These are phyloP conservation scores for Ctenochaetus hawaiiensis DNA, from an alignment of 2,797 vertebrate species.

Conservation along the genomic window DNA sequence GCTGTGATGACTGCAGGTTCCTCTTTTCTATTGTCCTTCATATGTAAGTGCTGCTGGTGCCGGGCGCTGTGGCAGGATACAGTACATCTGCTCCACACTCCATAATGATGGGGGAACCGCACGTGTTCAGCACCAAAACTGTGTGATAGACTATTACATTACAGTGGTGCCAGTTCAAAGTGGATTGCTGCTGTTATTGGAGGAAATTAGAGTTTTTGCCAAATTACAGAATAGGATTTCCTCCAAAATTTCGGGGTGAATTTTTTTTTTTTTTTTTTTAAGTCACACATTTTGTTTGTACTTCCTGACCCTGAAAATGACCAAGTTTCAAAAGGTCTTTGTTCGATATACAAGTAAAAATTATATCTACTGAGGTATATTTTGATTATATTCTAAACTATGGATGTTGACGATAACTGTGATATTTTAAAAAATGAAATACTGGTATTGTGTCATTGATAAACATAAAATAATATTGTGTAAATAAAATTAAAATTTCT, in stretches of 20 bases:
- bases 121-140: slow-evolving; percentile 37
- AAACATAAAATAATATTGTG: too few species aligned
- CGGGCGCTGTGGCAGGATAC: slow-evolving; percentile 37
- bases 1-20: slow-evolving; percentile 22
- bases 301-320: not conserved
- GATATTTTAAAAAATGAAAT: too few species aligned
- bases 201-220: slow-evolving; percentile 25
- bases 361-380: not conserved
- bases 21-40: slow-evolving; percentile 13
- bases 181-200: slow-evolving; percentile 38
- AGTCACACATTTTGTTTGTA: not conserved
- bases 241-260: not conserved
- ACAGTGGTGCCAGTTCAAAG: slow-evolving; percentile 29
- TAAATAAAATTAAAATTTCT: too few species aligned
- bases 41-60: not conserved
- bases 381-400: not conserved
- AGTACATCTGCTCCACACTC: slow-evolving; percentile 50
- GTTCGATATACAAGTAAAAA: not conserved
- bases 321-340: not conserved
- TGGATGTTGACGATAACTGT: too few species aligned
- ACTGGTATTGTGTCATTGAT: too few species aligned
- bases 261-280: not conserved
- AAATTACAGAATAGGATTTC: slow-evolving; percentile 37
- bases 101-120: slow-evolving; percentile 54
- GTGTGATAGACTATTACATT: slow-evolving; percentile 36